Evolutionary conservation across 2,113 vertebrate species (phyloP).

Genomic region (Nannobrachium achirus): DNA sequence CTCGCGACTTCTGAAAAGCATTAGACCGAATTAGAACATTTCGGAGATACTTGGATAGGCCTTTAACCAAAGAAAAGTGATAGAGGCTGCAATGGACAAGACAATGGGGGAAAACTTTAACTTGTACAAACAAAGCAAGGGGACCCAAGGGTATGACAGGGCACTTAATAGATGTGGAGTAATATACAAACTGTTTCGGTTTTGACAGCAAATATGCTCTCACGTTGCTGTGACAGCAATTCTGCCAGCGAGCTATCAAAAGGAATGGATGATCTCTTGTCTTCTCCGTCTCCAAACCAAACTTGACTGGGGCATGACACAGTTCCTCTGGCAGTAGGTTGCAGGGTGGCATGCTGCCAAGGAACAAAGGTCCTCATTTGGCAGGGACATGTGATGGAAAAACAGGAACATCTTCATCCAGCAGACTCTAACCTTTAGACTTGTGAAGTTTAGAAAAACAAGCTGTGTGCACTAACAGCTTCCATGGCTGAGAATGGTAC

Average conservation of each 20-base stretch:
- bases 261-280: constrained; percentile 58
- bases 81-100: constrained; percentile 33
- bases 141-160: constrained; percentile 29
- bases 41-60: too few species aligned
- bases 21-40: too few species aligned
- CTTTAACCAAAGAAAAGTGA: too few species aligned
- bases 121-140: constrained; percentile 24
- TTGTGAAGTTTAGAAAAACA: constrained; percentile 48
- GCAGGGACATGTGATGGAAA: constrained; percentile 46
- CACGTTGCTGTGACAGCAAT: constrained; percentile 64
- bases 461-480: constrained; percentile 27
- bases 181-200: constrained; percentile 63
- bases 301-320: constrained; percentile 60
- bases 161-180: constrained; percentile 54
- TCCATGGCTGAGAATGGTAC: constrained; percentile 9
- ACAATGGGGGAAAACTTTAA: constrained; percentile 41
- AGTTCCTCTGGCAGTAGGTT: constrained; percentile 57
- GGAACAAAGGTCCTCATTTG: constrained; percentile 54
- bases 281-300: constrained; percentile 50
- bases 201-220: constrained; percentile 70
- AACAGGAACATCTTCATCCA: constrained; percentile 56
- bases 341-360: constrained; percentile 52
- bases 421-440: constrained; percentile 23
- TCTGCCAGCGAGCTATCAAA: constrained; percentile 66
- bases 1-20: too few species aligned